Evolutionary conservation across 2,888 invertebrate species (phyloP).

Genomic region (Girardia tigrina): DNA sequence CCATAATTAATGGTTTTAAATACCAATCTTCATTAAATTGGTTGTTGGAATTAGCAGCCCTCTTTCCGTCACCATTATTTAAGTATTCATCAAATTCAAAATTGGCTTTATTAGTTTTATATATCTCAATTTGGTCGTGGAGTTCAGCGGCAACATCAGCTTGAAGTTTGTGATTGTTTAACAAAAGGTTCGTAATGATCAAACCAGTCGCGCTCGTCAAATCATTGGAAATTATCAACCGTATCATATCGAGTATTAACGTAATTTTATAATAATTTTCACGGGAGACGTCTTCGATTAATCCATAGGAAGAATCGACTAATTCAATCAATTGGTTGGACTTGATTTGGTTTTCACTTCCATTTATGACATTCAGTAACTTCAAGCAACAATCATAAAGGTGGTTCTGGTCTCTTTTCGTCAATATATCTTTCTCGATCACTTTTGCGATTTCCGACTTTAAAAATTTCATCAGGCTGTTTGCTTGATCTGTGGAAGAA

Average conservation of each 20-base stretch:
- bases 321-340: not conserved
- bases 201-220: not conserved
- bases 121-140: not conserved
- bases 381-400: not conserved
- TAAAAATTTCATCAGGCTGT: not conserved
- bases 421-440: not conserved
- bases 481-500: not conserved
- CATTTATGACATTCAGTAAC: not conserved
- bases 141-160: not conserved
- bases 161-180: not conserved
- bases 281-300: not conserved
- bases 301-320: not conserved
- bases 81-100: not conserved
- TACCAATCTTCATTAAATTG: not conserved
- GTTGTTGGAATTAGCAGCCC: not conserved
- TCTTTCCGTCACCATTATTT: not conserved
- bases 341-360: not conserved
- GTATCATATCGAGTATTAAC: not conserved
- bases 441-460: not conserved
- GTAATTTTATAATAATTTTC: not conserved
- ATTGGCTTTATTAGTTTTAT: too few species aligned
- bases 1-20: not conserved
- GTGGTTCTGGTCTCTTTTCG: not conserved
- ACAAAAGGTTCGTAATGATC: not conserved
- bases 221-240: not conserved